Base-by-base conservation (phyloP, 1,140 invertebrate species). In the Rhizoglyphus robini region DNA sequence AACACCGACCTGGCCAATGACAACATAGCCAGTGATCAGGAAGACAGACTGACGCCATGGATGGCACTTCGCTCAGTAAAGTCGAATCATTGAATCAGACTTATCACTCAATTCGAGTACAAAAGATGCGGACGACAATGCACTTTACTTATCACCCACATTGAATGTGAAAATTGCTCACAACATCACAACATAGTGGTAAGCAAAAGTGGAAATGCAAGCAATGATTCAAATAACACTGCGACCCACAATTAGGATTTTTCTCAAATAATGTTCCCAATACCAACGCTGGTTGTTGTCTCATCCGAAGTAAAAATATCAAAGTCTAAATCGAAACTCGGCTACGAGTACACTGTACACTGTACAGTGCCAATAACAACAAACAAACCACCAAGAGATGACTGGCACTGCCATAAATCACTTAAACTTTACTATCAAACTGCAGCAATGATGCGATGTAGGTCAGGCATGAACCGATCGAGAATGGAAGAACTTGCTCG, bases 111-210 rank as follows among this genome's bases (percentile, higher is more conserved):
- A 41, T 41, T 41, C 36, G 23, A 54, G 51, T 54, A 23, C 8
- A 8, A 32, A 54, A 25, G 23, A 20, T 25, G 20, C 23, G 51
- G 23, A 54, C 8, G 23, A 54, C 51, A 54, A 54, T 54, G 8
- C 36, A 41, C 36, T 11, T 8, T 41, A 41, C 36, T 23, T 11
- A 1, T 67, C 66, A 20, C 48, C 66, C n/a, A 25, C 61, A 58
- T 41, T 67, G 5, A 64, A 67, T 49, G 66, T 67, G 5, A 38
- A 65, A 59, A 32, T 67, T 34, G 63, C 61, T 5, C 66, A 67
- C 34, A 67, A 38, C 15, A 34, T 67, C n/a, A n/a, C n/a, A n/a
- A n/a, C 23, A 32, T 67, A 25, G 15, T 67, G 3, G 62, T 67
- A 46, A 18, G 30, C n/a, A 65, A 65, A 13, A 51, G n/a, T 20